Evolutionary conservation across 2,888 invertebrate genomes (phyloP).

Genomic region (Mellilla xanthometata): DNA sequence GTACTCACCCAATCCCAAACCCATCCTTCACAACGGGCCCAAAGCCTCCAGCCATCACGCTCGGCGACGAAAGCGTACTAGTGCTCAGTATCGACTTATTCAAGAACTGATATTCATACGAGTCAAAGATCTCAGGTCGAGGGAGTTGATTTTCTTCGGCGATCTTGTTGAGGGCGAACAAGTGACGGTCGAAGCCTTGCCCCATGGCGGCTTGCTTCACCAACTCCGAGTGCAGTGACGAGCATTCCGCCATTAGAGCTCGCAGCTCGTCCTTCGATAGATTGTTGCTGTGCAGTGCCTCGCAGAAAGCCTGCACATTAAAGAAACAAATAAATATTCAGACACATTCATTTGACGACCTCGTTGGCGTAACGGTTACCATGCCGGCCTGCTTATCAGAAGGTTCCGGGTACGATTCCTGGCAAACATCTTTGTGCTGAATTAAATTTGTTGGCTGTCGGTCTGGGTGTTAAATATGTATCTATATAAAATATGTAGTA

Average conservation of each 20-base stretch:
- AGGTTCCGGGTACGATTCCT: no score
- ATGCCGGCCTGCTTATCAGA: no score
- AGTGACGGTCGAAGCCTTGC: slow-evolving; percentile 97
- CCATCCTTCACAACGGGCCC: slow-evolving; percentile 96
- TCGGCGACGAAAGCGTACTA: slow-evolving; percentile 94
- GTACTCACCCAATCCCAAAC: slow-evolving; percentile 95
- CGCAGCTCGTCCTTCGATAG: slow-evolving; percentile 84
- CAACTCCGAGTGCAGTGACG: slow-evolving; percentile 89
- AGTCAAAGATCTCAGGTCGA: slow-evolving; percentile 86
- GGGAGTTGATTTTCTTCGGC: slow-evolving; percentile 83
- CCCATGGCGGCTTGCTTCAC: slow-evolving; percentile 98
- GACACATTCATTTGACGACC: no score
- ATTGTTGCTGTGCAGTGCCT: slow-evolving; percentile 80
- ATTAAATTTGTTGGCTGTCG: no score
- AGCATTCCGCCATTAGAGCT: slow-evolving; percentile 89
- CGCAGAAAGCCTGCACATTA: slow-evolving; percentile 85
- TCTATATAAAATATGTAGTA: no score
- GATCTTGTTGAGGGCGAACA: slow-evolving; percentile 92
- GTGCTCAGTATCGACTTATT: slow-evolving; percentile 97
- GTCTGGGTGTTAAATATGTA: no score
- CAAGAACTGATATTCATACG: slow-evolving; percentile 89
- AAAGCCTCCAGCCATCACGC: slow-evolving; percentile 94
- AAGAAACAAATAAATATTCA: no score
- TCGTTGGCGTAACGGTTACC: no score
- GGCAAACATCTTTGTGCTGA: no score